Base-by-base conservation (phyloP, 2,113 vertebrate genomes). In the Polypterus bichir region DNA sequence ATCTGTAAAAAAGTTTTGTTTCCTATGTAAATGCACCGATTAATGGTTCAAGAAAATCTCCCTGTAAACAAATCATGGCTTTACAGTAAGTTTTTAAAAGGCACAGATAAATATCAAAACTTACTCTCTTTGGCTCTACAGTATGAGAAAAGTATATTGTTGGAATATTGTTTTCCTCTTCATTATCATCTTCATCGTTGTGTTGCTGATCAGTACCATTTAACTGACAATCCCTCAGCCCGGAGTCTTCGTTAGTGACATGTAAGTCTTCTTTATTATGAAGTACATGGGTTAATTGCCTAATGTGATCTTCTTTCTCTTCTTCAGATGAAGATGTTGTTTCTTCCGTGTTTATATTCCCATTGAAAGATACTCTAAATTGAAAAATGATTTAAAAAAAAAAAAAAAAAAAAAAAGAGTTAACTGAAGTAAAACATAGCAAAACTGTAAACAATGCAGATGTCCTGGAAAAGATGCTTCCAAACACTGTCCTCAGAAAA, bases 91-190 rank as follows among this genome's bases (percentile, higher is more conserved):
- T 3, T 49, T 51, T 51, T 7, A 51, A 59, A 7, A 7, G 48
- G 3, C 44, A 45, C 44, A 9, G 46, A 7, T 46, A 60, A 49
- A 68, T 47, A 57, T 62, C 49, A 1, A 1, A 48, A 53, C 76
- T 66, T 59, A 86, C 96, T 89, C 92, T 93, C 77, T 98, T 98
- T 67, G 89, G 92, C 73, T 97, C 96, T 3, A 92, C 86, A 10
- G 93, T 97, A 76, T 98, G 96, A 76, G 84, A 88, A 76, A 98
- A 98, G 76, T 84, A 91, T 76, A 98, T 98, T 46, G 94, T 98
- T 9, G 96, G 93, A 69, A 97, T 65, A 64, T 66, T 68, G 62
- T 71, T 76, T 57, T 79, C 81, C 55, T 83, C 83, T 44, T 76
- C 79, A 55, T 78, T 80, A 4, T 82, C 82, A 3, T 80, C 75